Conservation (phyloP, 1,140 invertebrate genomes). For the Callitettix versicolor region DNA sequence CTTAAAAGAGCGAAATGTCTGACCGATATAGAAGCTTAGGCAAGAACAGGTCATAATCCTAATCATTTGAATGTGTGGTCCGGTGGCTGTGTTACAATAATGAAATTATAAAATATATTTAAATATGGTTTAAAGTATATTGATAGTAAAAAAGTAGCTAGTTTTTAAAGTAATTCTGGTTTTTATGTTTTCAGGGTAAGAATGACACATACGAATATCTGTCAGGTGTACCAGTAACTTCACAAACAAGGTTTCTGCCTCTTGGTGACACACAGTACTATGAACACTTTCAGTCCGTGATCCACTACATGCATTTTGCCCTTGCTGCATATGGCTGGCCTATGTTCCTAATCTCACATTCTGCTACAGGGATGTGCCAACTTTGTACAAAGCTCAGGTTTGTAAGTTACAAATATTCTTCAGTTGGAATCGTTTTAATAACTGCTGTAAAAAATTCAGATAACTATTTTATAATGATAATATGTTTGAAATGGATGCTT, state of each 20-base stretch:
- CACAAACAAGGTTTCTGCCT: slow-evolving; percentile 71
- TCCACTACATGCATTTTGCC: slow-evolving; percentile 83
- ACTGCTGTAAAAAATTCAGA: too few relatives aligned
- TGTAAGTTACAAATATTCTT: slow-evolving; percentile 23
- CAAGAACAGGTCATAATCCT: too few relatives aligned
- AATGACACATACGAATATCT: slow-evolving; percentile 86
- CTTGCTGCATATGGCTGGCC: slow-evolving; percentile 84
- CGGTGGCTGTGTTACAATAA: too few relatives aligned
- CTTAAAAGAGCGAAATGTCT: too few relatives aligned
- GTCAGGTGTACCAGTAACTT: slow-evolving; percentile 76
- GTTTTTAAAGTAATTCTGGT: too few relatives aligned
- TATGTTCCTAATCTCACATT: slow-evolving; percentile 66
- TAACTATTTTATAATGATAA: too few relatives aligned
- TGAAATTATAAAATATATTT: too few relatives aligned
- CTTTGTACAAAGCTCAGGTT: slow-evolving; percentile 60
- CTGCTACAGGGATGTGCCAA: slow-evolving; percentile 56
- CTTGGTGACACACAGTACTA: slow-evolving; percentile 64
- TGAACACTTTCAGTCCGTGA: slow-evolving; percentile 63
- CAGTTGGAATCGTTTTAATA: not conserved
- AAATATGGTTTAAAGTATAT: too few relatives aligned
- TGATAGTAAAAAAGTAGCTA: too few relatives aligned
- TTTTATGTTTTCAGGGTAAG: slow-evolving; percentile 48
- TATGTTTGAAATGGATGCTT: too few relatives aligned
- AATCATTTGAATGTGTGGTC: too few relatives aligned
- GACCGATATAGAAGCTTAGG: too few relatives aligned